These are phyloP conservation scores for Gobio gobio DNA, from an alignment of 2,113 vertebrate genomes.

Conservation along the genomic window DNA sequence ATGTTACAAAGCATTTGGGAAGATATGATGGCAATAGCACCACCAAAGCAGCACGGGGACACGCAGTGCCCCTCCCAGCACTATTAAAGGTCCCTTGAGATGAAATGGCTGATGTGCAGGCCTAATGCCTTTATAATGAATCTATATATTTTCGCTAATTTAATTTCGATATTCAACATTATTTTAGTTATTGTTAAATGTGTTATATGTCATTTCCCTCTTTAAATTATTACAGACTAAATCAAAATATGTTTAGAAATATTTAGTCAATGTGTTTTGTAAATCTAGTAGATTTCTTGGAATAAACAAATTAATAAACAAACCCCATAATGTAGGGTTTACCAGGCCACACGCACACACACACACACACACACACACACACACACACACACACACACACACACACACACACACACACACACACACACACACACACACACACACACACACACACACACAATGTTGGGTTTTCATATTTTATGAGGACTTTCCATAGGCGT, in stretches of 20 bases:
- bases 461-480: no score
- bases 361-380: no score
- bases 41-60: neutral
- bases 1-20: no score
- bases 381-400: no score
- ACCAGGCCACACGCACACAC: no score
- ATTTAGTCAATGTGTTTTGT: neutral
- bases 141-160: neutral
- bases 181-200: neutral
- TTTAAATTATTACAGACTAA: neutral
- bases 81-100: neutral
- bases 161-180: neutral
- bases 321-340: no score
- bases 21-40: neutral
- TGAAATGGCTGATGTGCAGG: neutral
- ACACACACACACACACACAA: no score
- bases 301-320: neutral
- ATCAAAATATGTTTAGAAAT: neutral
- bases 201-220: neutral
- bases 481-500: no score
- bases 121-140: neutral
- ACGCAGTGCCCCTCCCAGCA: conserved; percentile 18
- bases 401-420: no score
- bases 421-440: no score
- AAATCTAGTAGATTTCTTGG: no score